Conservation (phyloP, 2,888 invertebrate species). For the Nymphalis polychloros region DNA sequence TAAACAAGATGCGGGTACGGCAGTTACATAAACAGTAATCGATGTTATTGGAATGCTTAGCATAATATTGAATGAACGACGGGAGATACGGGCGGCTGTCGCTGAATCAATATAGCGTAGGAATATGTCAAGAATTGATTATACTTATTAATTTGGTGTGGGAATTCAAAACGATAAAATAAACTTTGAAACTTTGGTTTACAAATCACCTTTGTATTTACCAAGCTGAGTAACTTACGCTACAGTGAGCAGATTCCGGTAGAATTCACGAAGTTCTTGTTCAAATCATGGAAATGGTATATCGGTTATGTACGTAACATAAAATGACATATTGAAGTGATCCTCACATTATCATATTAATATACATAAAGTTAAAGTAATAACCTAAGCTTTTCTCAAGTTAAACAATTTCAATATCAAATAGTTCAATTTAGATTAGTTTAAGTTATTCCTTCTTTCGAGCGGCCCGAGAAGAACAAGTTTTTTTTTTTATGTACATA, state of each 20-base stretch:
- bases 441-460: too few relatives aligned
- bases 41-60: slow-evolving; percentile 40
- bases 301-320: not conserved
- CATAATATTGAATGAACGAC: slow-evolving; percentile 54
- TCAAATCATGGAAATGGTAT: not conserved
- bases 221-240: too few relatives aligned
- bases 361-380: too few relatives aligned
- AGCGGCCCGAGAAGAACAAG: too few relatives aligned
- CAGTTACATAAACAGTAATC: slow-evolving; percentile 41
- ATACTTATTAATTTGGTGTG: slow-evolving; percentile 15
- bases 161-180: not conserved
- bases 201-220: not conserved
- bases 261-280: too few relatives aligned
- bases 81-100: slow-evolving; percentile 58
- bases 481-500: not conserved
- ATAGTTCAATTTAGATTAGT: too few relatives aligned
- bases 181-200: too few relatives aligned
- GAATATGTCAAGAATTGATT: slow-evolving; percentile 22
- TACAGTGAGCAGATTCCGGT: too few relatives aligned
- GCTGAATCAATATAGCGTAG: slow-evolving; percentile 3
- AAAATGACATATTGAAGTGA: too few relatives aligned
- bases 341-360: too few relatives aligned
- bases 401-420: too few relatives aligned
- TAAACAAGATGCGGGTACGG: slow-evolving; percentile 49
- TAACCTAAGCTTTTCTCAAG: too few relatives aligned